Percentiles rank a stretch among this genome's conserved stretches.
Evolutionary conservation across 2,888 invertebrate species (phyloP).

Genomic region (Meghimatium bilineatum): DNA sequence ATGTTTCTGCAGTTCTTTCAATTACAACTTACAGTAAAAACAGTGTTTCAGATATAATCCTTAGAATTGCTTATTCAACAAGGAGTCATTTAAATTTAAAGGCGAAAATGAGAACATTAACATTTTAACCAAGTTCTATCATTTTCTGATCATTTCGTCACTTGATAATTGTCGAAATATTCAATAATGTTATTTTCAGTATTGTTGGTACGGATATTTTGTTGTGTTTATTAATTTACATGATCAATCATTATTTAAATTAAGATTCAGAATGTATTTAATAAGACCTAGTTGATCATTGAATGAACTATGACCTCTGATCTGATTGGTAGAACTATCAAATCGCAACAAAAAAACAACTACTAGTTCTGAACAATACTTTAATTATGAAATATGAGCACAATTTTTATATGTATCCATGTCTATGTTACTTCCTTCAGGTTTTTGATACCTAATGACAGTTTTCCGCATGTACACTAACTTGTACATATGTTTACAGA

Average conservation of each 20-base stretch:
- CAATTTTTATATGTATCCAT: neutral
- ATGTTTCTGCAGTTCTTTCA: neutral
- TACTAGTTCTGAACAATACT: neutral
- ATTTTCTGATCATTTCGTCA: neutral
- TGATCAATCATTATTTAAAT: constrained; percentile 10
- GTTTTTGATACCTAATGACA: constrained; percentile 44
- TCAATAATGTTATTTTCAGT: neutral
- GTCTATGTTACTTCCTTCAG: constrained; percentile 1
- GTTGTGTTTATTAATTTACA: neutral
- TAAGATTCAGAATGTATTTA: neutral
- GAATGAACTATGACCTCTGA: neutral
- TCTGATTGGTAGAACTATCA: neutral
- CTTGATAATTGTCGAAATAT: neutral
- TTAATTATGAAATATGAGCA: neutral
- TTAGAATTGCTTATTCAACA: too few relatives aligned
- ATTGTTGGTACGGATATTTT: neutral
- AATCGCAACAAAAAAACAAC: neutral
- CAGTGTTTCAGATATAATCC: neutral
- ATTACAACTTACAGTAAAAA: neutral
- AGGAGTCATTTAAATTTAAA: too few relatives aligned
- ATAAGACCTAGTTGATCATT: too few relatives aligned
- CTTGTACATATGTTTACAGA: constrained; percentile 32
- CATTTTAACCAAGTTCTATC: too few relatives aligned
- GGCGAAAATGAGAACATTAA: too few relatives aligned
- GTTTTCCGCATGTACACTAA: constrained; percentile 44